phyloP scores from a whole-genome alignment of 2,888 invertebrate species.

The Noctua janthe region DNA sequence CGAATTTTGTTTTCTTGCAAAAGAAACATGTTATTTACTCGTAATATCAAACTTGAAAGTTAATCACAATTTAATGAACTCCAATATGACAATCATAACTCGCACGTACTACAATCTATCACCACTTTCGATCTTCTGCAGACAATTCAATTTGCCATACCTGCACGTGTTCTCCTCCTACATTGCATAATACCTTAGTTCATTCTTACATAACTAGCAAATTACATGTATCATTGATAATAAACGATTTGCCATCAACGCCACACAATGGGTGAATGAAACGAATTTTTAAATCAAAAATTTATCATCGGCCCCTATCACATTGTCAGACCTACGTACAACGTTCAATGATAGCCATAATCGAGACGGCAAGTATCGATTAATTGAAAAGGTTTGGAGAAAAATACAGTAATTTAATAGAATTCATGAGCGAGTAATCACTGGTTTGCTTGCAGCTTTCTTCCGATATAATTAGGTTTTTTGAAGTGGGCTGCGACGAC shows the following conservation, averaged over 20 bases:
- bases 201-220: constrained; percentile 62
- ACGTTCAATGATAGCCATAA: constrained; percentile 70
- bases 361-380: constrained; percentile 73
- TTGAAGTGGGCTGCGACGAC: constrained; percentile 73
- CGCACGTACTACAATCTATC: constrained; percentile 32
- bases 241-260: constrained; percentile 62
- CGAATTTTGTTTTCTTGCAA: background rate
- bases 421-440: constrained; percentile 81
- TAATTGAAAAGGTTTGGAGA: constrained; percentile 71
- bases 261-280: constrained; percentile 69
- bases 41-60: constrained; percentile 14
- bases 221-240: constrained; percentile 61
- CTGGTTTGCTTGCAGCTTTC: constrained; percentile 73
- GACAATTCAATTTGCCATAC: constrained; percentile 56
- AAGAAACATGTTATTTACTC: background rate
- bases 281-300: constrained; percentile 71
- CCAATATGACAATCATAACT: constrained; percentile 1
- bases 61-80: constrained; percentile 17
- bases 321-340: constrained; percentile 67
- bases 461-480: constrained; percentile 76
- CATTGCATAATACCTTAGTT: constrained; percentile 48
- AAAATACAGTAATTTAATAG: constrained; percentile 75
- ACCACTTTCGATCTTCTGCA: constrained; percentile 47
- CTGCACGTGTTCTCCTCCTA: constrained; percentile 45
- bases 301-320: constrained; percentile 72